Conservation (phyloP, 2,113 vertebrate species). For the Malurus melanocephalus region DNA sequence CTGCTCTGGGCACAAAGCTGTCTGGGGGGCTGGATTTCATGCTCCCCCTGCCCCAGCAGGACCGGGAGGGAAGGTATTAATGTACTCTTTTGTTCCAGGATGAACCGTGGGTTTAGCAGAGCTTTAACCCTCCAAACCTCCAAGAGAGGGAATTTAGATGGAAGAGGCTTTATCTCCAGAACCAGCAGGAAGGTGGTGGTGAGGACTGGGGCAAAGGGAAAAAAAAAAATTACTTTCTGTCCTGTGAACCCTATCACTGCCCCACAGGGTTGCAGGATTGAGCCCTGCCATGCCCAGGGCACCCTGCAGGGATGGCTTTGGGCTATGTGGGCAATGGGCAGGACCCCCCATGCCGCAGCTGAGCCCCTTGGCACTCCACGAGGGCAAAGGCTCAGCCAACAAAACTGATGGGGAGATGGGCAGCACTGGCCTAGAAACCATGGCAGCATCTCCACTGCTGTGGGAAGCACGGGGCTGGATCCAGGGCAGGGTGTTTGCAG, state of each 20-base stretch:
- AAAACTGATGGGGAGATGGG: background rate
- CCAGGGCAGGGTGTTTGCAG: background rate
- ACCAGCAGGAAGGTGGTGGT: background rate
- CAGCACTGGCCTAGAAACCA: background rate
- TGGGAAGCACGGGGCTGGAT: background rate
- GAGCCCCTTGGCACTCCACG: background rate
- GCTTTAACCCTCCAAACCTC: slow-evolving; percentile 3
- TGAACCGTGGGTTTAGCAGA: background rate
- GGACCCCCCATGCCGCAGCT: rapidly evolving
- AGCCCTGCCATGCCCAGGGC: background rate
- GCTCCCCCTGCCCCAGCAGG: background rate
- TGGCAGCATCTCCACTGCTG: rapidly evolving
- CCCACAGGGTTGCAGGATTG: background rate
- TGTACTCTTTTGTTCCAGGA: slow-evolving; percentile 36
- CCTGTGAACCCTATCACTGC: rapidly evolving
- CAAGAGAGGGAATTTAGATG: background rate
- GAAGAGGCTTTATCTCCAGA: background rate
- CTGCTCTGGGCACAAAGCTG: background rate
- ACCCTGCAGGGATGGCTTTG: background rate
- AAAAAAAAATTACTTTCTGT: background rate
- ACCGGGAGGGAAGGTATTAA: background rate
- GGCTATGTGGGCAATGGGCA: background rate
- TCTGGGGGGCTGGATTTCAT: background rate
- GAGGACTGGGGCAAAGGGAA: background rate
- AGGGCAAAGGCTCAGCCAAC: background rate